These are phyloP conservation scores for Hippopotamus amphibius DNA, from an alignment of 2,113 vertebrate species.

Conservation along the genomic window DNA sequence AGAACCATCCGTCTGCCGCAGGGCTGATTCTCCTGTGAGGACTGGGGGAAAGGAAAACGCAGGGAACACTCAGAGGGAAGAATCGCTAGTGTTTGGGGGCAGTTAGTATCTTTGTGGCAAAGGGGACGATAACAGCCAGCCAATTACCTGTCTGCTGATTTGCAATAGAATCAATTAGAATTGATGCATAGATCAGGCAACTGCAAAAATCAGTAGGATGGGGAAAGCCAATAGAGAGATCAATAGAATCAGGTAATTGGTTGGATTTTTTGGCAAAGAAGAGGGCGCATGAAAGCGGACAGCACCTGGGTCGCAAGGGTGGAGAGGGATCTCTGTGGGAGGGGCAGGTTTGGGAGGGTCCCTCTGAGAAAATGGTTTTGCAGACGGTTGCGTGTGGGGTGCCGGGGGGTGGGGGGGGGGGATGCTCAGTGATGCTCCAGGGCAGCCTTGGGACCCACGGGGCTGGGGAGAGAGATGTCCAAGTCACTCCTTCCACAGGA, in stretches of 20 bases:
- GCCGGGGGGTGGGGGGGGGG: neutral
- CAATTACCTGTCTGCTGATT: neutral
- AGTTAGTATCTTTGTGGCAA: neutral
- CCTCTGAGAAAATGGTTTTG: neutral
- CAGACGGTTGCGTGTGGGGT: rapidly evolving
- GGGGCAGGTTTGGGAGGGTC: neutral
- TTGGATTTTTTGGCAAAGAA: neutral
- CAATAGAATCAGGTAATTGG: neutral
- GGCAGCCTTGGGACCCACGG: neutral
- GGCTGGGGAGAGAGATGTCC: neutral
- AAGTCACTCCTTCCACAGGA: neutral
- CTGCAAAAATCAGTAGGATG: neutral
- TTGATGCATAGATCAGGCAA: neutral
- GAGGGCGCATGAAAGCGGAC: neutral
- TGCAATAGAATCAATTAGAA: neutral
- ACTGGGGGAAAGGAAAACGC: neutral
- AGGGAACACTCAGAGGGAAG: neutral
- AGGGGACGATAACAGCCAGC: neutral
- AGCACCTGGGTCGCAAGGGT: neutral
- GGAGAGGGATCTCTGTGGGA: neutral
- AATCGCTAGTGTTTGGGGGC: neutral
- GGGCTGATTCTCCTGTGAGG: neutral
- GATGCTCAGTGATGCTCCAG: too few species aligned
- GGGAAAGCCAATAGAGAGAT: neutral
- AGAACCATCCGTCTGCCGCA: neutral